These are phyloP conservation scores for Bryconaethiops microstoma DNA, from an alignment of 2,797 vertebrate species.

Conservation along the genomic window DNA sequence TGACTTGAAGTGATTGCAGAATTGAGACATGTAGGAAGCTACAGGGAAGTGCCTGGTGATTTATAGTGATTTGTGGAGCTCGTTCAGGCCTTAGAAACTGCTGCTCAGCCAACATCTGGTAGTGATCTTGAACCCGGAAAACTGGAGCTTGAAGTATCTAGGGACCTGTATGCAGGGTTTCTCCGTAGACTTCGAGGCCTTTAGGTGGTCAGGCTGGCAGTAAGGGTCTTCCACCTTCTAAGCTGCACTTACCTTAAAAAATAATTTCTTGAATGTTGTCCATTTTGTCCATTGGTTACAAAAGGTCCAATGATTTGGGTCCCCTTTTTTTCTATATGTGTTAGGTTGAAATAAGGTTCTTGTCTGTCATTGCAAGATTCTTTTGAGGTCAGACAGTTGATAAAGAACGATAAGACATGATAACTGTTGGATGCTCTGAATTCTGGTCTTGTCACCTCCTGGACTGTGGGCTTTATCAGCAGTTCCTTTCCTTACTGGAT, in stretches of 20 bases:
- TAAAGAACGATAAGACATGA: conserved; percentile 12
- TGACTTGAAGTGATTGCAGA: conserved; percentile 43
- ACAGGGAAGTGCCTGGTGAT: conserved; percentile 75
- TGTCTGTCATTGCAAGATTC: background rate
- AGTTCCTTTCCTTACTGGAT: background rate
- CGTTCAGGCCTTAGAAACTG: conserved; percentile 67
- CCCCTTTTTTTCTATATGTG: no score
- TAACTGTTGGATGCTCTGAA: conserved; percentile 24
- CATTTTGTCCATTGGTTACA: background rate
- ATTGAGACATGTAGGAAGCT: conserved; percentile 64
- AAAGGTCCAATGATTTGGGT: background rate
- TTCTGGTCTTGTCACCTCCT: conserved; percentile 34
- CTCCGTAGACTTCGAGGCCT: conserved; percentile 47
- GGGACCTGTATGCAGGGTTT: conserved; percentile 48
- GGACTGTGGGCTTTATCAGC: conserved; percentile 26
- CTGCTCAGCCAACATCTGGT: conserved; percentile 83
- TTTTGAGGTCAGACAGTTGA: conserved; percentile 13
- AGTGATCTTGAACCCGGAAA: conserved; percentile 59
- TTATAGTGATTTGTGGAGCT: conserved; percentile 72
- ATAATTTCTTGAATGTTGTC: background rate
- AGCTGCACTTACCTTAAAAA: background rate
- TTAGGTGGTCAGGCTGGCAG: conserved; percentile 36
- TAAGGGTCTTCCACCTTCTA: conserved; percentile 6
- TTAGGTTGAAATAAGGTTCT: conserved; percentile 3
- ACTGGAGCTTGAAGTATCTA: conserved; percentile 54